Conservation (phyloP, 2,797 vertebrate species). For the Hipposideros larvatus region DNA sequence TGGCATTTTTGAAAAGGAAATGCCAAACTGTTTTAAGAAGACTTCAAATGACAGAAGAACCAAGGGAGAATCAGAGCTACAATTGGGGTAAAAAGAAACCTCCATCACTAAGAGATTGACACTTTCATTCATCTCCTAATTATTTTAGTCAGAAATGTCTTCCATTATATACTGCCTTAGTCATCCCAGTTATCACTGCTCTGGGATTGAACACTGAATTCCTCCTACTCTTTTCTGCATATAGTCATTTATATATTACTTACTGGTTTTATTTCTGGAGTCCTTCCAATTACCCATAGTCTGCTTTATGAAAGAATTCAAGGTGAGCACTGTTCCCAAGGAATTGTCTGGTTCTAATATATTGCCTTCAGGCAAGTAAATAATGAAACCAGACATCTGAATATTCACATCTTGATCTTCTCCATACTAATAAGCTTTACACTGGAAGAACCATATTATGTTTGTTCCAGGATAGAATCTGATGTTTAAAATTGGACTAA, state of each 20-base stretch:
- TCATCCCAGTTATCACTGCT: conserved; percentile 22
- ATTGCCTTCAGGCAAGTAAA: conserved; percentile 13
- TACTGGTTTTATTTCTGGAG: background rate
- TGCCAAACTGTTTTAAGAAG: conserved; percentile 54
- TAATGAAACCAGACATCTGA: background rate
- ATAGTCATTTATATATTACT: background rate
- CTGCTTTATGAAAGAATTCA: conserved; percentile 15
- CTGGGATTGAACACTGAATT: background rate
- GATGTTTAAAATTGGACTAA: conserved; percentile 40
- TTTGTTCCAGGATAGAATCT: conserved; percentile 1
- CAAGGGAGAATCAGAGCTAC: conserved; percentile 41
- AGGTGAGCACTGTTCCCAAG: background rate
- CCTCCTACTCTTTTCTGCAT: conserved; percentile 5
- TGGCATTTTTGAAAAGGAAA: conserved; percentile 59
- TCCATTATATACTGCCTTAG: background rate
- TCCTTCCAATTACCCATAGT: background rate
- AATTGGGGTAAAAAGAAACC: conserved; percentile 50
- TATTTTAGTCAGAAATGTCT: conserved; percentile 59
- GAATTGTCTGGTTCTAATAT: background rate
- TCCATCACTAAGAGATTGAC: conserved; percentile 31
- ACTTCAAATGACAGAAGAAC: conserved; percentile 47
- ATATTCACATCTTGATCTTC: conserved; percentile 20
- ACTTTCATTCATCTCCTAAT: conserved; percentile 53
- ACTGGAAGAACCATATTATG: background rate
- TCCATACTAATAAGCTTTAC: background rate